Base-by-base conservation (phyloP, 2,797 vertebrate species). In the Typhlichthys eigenmanni region DNA sequence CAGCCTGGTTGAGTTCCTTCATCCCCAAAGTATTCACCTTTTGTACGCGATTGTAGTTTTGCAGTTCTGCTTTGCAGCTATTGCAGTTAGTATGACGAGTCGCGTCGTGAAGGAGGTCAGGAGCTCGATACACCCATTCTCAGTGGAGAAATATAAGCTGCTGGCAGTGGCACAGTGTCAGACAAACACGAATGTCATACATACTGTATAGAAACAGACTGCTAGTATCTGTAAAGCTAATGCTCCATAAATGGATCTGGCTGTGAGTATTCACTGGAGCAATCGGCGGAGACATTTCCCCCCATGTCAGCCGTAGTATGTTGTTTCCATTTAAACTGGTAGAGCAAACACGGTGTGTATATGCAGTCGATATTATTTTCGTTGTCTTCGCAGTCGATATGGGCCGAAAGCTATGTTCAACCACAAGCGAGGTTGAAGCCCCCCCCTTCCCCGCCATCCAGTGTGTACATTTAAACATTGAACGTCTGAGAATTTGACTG, bases 251-350 rank as follows among this genome's bases (percentile, higher is more conserved):
- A 71, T 45, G 17, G 48, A 75, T 61, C 55, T n/a, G 32, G 55
- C 13, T 47, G 16, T 66, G 58, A 43, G 64, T 74, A 74, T 81
- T 66, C n/a, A 24, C 62, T 55, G 53, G 13, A 58, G 17, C 43
- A 19, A 72, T 54, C 52, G 12, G 29, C 58, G 50, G 45, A 62
- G 46, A 59, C 58, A 58, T 43, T 48, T 68, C 68, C 65, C 52
- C 66, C 43, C 45, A 62, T 38, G 56, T 48, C 3, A 19, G 24
- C 55, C 69, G 66, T 24, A 66, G 11, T 67, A 54, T 58, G 34
- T 71, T 53, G 82, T 75, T 70, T 80, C 2, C 76, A 78, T 84
- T 73, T 80, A 47, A 32, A 52, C 32, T 48, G 46, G 16, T 47
- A 58, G 70, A 38, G 7, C 55, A 45, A 58, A 58, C 46, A 47